Percentiles rank a stretch among this genome's conserved stretches.
These are phyloP conservation scores for Spongilla lacustris DNA, from an alignment of 37 sponge, comb jelly and placozoan species.

Conservation along the genomic window DNA sequence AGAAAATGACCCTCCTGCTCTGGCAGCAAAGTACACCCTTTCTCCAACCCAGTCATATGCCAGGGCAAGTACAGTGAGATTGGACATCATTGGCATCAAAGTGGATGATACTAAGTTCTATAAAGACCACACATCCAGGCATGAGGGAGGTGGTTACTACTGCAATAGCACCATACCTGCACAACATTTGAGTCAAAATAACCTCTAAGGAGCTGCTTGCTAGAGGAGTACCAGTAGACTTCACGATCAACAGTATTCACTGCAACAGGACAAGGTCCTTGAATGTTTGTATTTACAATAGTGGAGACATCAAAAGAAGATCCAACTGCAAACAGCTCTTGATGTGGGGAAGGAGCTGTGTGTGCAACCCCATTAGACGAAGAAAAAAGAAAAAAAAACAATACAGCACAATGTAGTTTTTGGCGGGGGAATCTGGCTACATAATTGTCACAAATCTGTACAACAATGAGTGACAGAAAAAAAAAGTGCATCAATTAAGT, in stretches of 20 bases:
- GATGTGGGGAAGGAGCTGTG: slow-evolving; percentile 31
- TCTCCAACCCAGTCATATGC: slow-evolving; percentile 49
- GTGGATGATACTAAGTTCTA: neutral
- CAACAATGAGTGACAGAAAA: no score
- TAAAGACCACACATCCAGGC: neutral
- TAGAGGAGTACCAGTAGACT: slow-evolving; percentile 34
- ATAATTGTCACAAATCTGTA: no score
- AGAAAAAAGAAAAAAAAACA: no score
- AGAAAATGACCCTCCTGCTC: neutral
- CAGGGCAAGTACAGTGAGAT: slow-evolving; percentile 12
- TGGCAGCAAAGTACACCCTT: slow-evolving; percentile 16
- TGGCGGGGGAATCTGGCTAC: no score
- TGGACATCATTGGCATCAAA: neutral
- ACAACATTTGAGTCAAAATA: slow-evolving; percentile 16
- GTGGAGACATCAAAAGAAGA: neutral
- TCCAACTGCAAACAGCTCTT: slow-evolving; percentile 24
- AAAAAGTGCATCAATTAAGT: no score
- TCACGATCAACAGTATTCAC: slow-evolving; percentile 30
- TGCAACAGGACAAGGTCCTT: neutral
- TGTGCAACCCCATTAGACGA: no score
- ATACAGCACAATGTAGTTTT: no score
- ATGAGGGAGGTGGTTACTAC: slow-evolving; percentile 2
- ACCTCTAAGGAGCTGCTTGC: neutral
- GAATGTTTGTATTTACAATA: no score
- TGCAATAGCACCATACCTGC: no score